Evolutionary conservation across 2,797 vertebrate species (phyloP).

Genomic region (Orientallactaga sibirica): DNA sequence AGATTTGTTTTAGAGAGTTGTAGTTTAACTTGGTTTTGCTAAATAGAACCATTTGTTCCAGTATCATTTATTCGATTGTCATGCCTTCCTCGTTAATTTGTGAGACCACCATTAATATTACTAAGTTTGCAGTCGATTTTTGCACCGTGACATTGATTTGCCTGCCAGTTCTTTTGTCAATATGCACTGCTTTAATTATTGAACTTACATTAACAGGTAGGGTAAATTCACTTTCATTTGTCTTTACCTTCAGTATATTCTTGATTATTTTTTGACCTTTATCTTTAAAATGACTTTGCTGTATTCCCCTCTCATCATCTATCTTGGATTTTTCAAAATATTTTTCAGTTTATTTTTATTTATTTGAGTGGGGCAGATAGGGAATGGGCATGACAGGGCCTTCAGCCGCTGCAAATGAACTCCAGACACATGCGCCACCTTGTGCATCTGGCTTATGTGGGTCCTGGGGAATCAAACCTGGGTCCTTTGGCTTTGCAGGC

Average conservation of each 20-base stretch:
- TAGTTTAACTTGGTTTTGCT: slow-evolving; percentile 60
- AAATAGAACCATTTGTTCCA: slow-evolving; percentile 32
- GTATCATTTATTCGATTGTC: slow-evolving; percentile 47
- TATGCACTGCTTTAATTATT: slow-evolving; percentile 62
- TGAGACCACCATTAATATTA: slow-evolving; percentile 53
- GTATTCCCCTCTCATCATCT: not conserved
- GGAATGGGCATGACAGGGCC: too few relatives aligned
- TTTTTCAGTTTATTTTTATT: too few relatives aligned
- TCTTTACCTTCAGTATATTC: slow-evolving; percentile 58
- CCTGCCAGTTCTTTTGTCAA: slow-evolving; percentile 51
- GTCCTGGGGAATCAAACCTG: too few relatives aligned
- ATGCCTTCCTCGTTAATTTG: slow-evolving; percentile 45
- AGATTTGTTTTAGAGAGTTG: slow-evolving; percentile 53
- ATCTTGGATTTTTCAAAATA: slow-evolving; percentile 34
- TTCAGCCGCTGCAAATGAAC: too few relatives aligned
- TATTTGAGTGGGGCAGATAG: too few relatives aligned
- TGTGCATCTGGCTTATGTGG: too few relatives aligned
- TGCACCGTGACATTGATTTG: slow-evolving; percentile 42
- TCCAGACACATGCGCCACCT: too few relatives aligned
- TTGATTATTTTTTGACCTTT: slow-evolving; percentile 40
- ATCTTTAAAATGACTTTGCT: slow-evolving; percentile 57
- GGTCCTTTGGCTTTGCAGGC: too few relatives aligned
- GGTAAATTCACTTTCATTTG: slow-evolving; percentile 36
- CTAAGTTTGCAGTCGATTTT: slow-evolving; percentile 46
- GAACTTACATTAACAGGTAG: slow-evolving; percentile 43